Base-by-base conservation (phyloP, 2,797 vertebrate species). In the Sebastes glaucus region DNA sequence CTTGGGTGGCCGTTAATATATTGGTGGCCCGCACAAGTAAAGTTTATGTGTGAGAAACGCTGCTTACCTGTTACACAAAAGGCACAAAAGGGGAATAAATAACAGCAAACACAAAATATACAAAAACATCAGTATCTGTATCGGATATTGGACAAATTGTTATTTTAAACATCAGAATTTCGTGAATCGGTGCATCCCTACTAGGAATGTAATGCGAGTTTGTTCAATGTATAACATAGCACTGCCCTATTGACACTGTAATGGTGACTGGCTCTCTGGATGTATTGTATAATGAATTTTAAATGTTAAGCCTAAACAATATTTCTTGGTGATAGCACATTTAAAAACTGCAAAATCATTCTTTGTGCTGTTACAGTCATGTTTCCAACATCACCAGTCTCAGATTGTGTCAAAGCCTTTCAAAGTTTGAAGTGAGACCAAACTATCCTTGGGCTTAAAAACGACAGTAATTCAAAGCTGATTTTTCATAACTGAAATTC, bases 371-470 rank as follows among this genome's bases (percentile, higher is more conserved):
- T 66, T 57, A 55, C 22, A 68, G 11, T 38, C 20, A 57, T 69
- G 79, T 22, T 52, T 33, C 56, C 35, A 11, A 42, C 64, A 81
- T 61, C 1, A 2, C 46, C 25, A 22, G 22, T 60, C 32, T 59
- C n/a, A 23, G 49, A 75, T 57, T 27, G 46, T 71, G 61, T 71
- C 63, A 66, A 78, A 79, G 65, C 71, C 18, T 70, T 74, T 64
- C 1, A 57, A 67, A 74, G 35, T 63, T 59, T 61, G 33, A 81
- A 79, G 7, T 68, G 56, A 72, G 13, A 62, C 57, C 66, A 32
- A 66, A 32, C 32, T 74, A 27, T 80, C 75, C 25, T 9, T 2
- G 0, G 62, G 42, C 77, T 74, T 82, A 14, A 71, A 79, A 83
- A 33, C 33, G 10, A 78, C 42, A 49, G 35, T 56, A 13, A 56